Base-by-base conservation (phyloP, 2,113 vertebrate species). In the Murina feae region DNA sequence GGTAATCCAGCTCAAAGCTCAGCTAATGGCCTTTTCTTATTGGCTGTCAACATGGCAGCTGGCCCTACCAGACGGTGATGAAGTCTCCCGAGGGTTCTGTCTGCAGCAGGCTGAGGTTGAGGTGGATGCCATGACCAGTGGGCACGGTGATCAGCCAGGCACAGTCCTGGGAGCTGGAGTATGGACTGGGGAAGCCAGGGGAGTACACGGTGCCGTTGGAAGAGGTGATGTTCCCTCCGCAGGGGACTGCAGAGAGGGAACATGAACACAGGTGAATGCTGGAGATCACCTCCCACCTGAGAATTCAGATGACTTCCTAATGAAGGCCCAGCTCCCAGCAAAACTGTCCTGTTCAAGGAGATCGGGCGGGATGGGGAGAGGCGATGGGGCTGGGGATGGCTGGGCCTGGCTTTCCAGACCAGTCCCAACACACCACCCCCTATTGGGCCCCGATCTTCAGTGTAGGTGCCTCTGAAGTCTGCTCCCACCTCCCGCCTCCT, bases 201-300 rank as follows among this genome's bases (percentile, higher is more conserved):
- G 99, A 99, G 97, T 99, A 99, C 95, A 99, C 98, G 0, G 99
- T 99, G 55, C 99, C 99, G 10, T 99, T 99, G 47, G 99, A 99
- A 83, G 98, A 98, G 18, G 99, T 99, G 98, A 99, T 97, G 93
- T 99, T 99, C 60, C 99, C 98, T 88, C 99, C 99, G 23, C 99
- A 99, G 47, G 99, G 99, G 92, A 99, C 99, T 99, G 97, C 91
- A 55, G 69, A 5, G 16, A 96, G 72, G 37, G 96, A 94, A 98
- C 65, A 97, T 20, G 95, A 83, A 96, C n/a, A 94, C 11, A 95
- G 72, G 60, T 74, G 21, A 65, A 58, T 16, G 0, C 28, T 96
- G 89, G 66, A n/a, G 93, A 66, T 12, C 32, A 32, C 14, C 49
- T 28, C 21, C 39, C 14, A 88, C 8, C 5, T 20, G 63, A 37